Evolutionary conservation across 2,797 vertebrate genomes (phyloP).

Genomic region (Denticeps clupeoides): DNA sequence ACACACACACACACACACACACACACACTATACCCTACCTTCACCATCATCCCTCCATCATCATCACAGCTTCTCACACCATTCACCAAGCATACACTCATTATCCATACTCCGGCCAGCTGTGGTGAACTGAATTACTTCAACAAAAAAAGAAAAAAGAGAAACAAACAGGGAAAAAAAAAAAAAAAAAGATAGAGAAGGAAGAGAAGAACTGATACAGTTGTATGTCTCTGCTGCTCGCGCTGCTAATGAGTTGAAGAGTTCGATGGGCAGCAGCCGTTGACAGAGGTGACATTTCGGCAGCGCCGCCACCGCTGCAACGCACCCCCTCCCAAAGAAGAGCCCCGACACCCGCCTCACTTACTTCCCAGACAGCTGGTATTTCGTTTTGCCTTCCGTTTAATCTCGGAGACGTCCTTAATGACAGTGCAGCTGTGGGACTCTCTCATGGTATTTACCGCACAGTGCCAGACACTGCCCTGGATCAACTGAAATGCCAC

Average conservation of each 20-base stretch:
- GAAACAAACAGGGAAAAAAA: background rate
- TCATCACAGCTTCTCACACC: too few relatives aligned
- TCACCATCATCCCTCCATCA: too few relatives aligned
- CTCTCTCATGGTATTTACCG: background rate
- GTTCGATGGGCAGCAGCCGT: too few relatives aligned
- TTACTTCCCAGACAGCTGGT: conserved; percentile 1
- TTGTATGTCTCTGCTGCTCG: background rate
- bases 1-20: background rate
- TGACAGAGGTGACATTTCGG: conserved; percentile 27
- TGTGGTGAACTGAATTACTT: background rate
- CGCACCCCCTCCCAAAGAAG: background rate
- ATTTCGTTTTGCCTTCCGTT: background rate
- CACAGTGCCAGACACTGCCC: background rate
- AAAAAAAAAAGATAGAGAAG: background rate
- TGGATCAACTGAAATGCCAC: background rate
- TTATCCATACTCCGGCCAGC: conserved; percentile 38
- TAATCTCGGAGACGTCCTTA: background rate
- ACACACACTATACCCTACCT: too few relatives aligned
- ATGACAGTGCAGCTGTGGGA: background rate
- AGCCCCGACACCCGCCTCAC: too few relatives aligned
- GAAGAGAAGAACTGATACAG: background rate
- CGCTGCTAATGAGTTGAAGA: background rate
- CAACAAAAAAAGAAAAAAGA: background rate
- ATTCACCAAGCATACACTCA: too few relatives aligned
- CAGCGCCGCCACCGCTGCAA: conserved; percentile 12